phyloP scores from a whole-genome alignment of 2,888 invertebrate species.

The Heliconius sara region DNA sequence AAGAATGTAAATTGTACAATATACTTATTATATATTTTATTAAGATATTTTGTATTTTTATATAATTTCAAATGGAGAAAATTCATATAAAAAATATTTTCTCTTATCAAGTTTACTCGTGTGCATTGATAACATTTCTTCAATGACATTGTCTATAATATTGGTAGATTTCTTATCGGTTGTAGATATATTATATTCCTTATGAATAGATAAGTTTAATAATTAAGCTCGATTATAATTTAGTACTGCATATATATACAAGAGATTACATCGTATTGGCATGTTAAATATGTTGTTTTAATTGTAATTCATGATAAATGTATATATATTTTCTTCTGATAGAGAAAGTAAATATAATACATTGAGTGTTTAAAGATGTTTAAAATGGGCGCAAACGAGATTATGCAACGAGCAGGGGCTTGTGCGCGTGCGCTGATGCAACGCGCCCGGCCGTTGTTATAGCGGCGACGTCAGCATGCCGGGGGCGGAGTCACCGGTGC shows the following conservation, averaged over 20 bases:
- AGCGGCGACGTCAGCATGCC: conserved; percentile 54
- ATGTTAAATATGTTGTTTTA: conserved; percentile 6
- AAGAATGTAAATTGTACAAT: not conserved
- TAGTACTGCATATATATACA: conserved; percentile 19
- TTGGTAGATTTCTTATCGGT: conserved; percentile 49
- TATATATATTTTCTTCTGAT: conserved; percentile 8
- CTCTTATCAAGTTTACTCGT: conserved; percentile 68
- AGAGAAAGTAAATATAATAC: conserved; percentile 14
- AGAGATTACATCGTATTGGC: conserved; percentile 8
- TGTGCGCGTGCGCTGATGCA: conserved; percentile 54
- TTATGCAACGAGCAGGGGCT: conserved; percentile 49
- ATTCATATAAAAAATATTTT: conserved; percentile 47
- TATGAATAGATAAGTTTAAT: conserved; percentile 48
- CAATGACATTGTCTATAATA: conserved; percentile 47
- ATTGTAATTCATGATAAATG: conserved; percentile 12
- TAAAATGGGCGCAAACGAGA: conserved; percentile 33
- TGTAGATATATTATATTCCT: conserved; percentile 46
- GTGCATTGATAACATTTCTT: conserved; percentile 63
- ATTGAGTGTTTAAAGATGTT: conserved; percentile 27
- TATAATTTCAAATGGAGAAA: not conserved
- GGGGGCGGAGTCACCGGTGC: conserved; percentile 48
- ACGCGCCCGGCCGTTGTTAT: conserved; percentile 52
- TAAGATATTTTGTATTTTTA: not conserved
- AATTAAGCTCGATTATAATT: conserved; percentile 49
- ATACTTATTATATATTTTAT: not conserved